A percentile compares a stretch with the other conserved stretches of the same genome.
Conservation (phyloP, 1,140 invertebrate species). For the Zaprionus inermis region DNA sequence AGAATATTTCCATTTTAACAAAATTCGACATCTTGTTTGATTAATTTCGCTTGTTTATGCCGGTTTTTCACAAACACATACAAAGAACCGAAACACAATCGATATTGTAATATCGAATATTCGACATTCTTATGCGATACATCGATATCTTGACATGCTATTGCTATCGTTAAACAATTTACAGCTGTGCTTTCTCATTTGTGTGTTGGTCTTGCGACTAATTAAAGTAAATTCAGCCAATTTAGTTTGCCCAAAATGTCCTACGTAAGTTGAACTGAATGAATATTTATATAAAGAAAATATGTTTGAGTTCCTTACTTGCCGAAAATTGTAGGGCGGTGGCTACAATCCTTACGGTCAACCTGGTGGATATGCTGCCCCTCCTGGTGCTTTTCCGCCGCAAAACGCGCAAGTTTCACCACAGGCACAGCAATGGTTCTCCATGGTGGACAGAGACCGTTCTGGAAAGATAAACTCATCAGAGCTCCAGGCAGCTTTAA, state of each 20-base stretch:
- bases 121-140: background rate
- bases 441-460: slow-evolving; percentile 91
- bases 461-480: slow-evolving; percentile 92
- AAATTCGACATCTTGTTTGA: slow-evolving; percentile 70
- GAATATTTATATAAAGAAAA: background rate
- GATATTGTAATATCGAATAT: slow-evolving; percentile 16
- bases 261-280: slow-evolving; percentile 52
- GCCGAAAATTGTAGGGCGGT: slow-evolving; percentile 45
- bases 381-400: slow-evolving; percentile 80
- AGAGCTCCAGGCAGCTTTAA: slow-evolving; percentile 92
- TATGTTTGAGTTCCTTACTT: background rate
- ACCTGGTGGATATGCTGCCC: slow-evolving; percentile 65
- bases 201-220: slow-evolving; percentile 14
- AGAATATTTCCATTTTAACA: slow-evolving; percentile 85
- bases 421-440: slow-evolving; percentile 92
- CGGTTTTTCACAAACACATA: slow-evolving; percentile 38
- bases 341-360: slow-evolving; percentile 76
- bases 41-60: slow-evolving; percentile 53
- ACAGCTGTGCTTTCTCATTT: slow-evolving; percentile 27
- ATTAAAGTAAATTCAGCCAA: slow-evolving; percentile 26
- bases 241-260: slow-evolving; percentile 53
- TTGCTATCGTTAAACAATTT: background rate
- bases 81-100: background rate
- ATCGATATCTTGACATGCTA: slow-evolving; percentile 11
- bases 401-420: slow-evolving; percentile 85